phyloP scores from a whole-genome alignment of 2,888 invertebrate genomes.

The Zhengitettix transpicula region DNA sequence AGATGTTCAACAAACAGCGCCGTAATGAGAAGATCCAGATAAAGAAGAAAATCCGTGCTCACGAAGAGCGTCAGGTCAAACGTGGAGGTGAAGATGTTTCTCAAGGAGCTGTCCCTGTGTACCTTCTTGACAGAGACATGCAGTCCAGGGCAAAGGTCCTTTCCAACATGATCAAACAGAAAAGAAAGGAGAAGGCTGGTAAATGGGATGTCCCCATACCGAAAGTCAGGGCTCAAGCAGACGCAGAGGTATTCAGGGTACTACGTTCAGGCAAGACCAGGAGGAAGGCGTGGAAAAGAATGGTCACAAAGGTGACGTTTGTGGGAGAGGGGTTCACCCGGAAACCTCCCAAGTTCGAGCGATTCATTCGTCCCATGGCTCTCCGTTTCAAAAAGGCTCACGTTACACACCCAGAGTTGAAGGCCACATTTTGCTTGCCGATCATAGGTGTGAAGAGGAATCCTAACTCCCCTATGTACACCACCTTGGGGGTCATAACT shows the following conservation, averaged over 20 bases:
- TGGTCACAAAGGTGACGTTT: conserved; percentile 97
- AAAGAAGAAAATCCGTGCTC: conserved; percentile 95
- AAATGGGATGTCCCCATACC: conserved; percentile 99
- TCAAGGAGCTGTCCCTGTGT: conserved; percentile 88
- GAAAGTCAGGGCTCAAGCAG: conserved; percentile 91
- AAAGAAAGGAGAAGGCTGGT: conserved; percentile 97
- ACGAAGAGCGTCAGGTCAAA: conserved; percentile 86
- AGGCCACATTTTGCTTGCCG: conserved; percentile 92
- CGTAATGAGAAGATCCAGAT: conserved; percentile 97
- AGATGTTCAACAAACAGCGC: conserved; percentile 90
- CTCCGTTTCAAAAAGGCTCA: conserved; percentile 92
- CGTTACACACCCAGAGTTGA: conserved; percentile 97
- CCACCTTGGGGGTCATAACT: conserved; percentile 92
- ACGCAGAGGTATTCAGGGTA: conserved; percentile 92
- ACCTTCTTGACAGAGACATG: conserved; percentile 91
- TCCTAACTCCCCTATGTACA: conserved; percentile 94
- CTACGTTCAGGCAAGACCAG: conserved; percentile 80
- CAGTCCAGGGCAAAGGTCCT: conserved; percentile 88
- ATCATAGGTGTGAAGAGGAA: conserved; percentile 99
- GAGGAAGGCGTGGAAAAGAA: conserved; percentile 95
- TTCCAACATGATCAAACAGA: conserved; percentile 98
- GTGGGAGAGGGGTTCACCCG: conserved; percentile 97
- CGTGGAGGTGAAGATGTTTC: conserved; percentile 64
- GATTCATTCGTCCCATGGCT: conserved; percentile 97
- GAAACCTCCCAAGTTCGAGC: conserved; percentile 97